These are phyloP conservation scores for Psilanteris sp. DNA, from an alignment of 1,140 invertebrate genomes.

Conservation along the genomic window DNA sequence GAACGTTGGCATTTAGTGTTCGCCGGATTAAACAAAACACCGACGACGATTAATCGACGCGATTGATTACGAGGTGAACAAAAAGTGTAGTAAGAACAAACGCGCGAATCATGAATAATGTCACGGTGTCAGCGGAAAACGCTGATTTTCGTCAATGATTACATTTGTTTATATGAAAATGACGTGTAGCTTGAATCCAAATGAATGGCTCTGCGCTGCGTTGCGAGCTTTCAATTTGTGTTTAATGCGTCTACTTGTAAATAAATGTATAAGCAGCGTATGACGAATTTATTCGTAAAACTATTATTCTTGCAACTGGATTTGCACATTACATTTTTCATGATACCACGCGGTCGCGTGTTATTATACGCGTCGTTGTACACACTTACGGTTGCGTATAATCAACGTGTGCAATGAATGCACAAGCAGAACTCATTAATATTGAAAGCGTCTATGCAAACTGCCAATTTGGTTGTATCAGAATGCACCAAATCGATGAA, in stretches of 20 bases:
- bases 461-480: constrained; percentile 41
- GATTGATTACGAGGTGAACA: no score
- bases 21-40: no score
- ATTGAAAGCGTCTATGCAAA: constrained; percentile 40
- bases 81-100: no score
- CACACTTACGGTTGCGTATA: constrained; percentile 44
- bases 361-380: constrained; percentile 45
- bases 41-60: no score
- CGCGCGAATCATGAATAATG: no score
- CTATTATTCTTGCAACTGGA: constrained; percentile 14
- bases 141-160: constrained; percentile 31
- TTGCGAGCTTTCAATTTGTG: constrained; percentile 31
- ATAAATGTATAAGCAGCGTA: constrained; percentile 32
- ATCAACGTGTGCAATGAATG: constrained; percentile 42
- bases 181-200: constrained; percentile 9
- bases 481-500: constrained; percentile 44
- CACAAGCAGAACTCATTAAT: constrained; percentile 52
- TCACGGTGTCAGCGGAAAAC: constrained; percentile 21
- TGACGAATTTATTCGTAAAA: constrained; percentile 40
- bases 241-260: constrained; percentile 26
- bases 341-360: constrained; percentile 35
- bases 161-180: constrained; percentile 40
- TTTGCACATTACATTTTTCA: constrained; percentile 53
- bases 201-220: constrained; percentile 23
- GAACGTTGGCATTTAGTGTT: no score